A percentile compares a stretch with the other conserved stretches of the same genome.
phyloP scores from a whole-genome alignment of 2,888 invertebrate genomes.

The Amiota mariae region DNA sequence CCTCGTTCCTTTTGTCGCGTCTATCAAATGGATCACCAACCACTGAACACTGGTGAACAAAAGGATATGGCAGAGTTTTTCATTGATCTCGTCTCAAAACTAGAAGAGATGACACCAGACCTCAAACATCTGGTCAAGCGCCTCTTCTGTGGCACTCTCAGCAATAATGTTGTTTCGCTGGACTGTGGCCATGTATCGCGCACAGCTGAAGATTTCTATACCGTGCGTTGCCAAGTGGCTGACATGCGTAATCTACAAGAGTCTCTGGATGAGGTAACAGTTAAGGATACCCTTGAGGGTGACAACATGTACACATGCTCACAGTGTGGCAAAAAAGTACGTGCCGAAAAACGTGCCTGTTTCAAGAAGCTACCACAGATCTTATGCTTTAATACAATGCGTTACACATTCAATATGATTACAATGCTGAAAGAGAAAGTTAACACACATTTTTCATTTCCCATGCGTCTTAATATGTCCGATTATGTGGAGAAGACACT shows the following conservation, averaged over 20 bases:
- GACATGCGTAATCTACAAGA: constrained; percentile 97
- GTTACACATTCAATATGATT: constrained; percentile 97
- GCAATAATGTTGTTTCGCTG: constrained; percentile 95
- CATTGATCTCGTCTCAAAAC: constrained; percentile 94
- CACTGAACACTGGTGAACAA: constrained; percentile 95
- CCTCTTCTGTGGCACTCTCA: constrained; percentile 93
- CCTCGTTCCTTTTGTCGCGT: constrained; percentile 96
- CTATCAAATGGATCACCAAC: constrained; percentile 97
- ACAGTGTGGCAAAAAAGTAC: constrained; percentile 94
- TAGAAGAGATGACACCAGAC: constrained; percentile 96
- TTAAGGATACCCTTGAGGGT: constrained; percentile 96
- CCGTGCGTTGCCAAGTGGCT: constrained; percentile 95
- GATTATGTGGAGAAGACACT: constrained; percentile 95
- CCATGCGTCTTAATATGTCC: constrained; percentile 93
- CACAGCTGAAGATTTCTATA: constrained; percentile 96
- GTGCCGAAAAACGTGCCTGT: constrained; percentile 95
- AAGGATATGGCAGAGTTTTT: constrained; percentile 99
- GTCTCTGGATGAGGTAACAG: constrained; percentile 96
- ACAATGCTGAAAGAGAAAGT: constrained; percentile 98
- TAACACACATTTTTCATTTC: constrained; percentile 97
- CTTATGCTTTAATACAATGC: constrained; percentile 96
- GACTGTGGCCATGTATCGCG: constrained; percentile 96
- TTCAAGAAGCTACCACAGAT: constrained; percentile 95
- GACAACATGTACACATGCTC: constrained; percentile 99
- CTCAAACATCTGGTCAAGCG: constrained; percentile 91